Evolutionary conservation across 1,140 invertebrate genomes (phyloP).

Genomic region (Hyles vespertilio): DNA sequence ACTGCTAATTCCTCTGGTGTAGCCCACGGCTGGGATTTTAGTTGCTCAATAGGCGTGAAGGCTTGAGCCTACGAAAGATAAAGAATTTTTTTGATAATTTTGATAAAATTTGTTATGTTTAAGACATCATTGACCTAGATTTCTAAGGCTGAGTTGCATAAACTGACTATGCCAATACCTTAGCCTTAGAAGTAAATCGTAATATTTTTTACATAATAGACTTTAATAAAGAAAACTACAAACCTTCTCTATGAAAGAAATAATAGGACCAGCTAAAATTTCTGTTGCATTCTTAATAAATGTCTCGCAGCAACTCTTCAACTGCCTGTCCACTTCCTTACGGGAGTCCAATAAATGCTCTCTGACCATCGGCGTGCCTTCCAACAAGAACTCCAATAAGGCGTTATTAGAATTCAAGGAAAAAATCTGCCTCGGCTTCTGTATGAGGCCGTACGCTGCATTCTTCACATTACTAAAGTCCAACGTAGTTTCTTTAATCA

Average conservation of each 20-base stretch:
- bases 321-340: conserved; percentile 94
- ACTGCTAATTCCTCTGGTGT: conserved; percentile 75
- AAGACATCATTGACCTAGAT: not conserved
- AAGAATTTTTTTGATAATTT: too few relatives aligned
- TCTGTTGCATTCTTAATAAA: conserved; percentile 91
- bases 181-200: too few relatives aligned
- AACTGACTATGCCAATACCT: too few relatives aligned
- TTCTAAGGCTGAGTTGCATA: too few relatives aligned
- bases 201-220: not conserved
- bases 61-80: conserved; percentile 38
- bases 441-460: conserved; percentile 90
- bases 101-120: too few relatives aligned
- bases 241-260: conserved; percentile 86
- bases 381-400: conserved; percentile 91
- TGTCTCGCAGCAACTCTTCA: conserved; percentile 93
- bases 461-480: conserved; percentile 94
- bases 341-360: conserved; percentile 95
- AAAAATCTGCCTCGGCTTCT: conserved; percentile 92
- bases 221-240: conserved; percentile 3
- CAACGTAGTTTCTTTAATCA: conserved; percentile 92
- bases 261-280: conserved; percentile 83
- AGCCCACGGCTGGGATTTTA: conserved; percentile 68
- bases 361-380: conserved; percentile 93
- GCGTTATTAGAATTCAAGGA: conserved; percentile 93
- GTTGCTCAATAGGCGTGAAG: conserved; percentile 38